Evolutionary conservation across 2,113 vertebrate species (phyloP).

Genomic region (Platichthys flesus): DNA sequence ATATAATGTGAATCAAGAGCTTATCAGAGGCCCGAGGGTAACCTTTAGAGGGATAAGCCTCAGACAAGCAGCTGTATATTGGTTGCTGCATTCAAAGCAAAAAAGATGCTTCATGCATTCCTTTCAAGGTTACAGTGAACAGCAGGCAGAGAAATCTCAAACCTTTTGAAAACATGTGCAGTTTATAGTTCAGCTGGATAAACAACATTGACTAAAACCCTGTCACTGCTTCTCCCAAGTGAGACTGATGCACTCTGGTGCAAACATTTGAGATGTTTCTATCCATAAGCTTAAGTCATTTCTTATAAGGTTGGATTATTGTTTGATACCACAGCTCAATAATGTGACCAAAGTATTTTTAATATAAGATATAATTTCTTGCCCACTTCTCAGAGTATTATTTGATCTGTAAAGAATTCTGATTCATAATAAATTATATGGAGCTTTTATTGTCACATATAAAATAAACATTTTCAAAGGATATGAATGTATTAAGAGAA

Average conservation of each 20-base stretch:
- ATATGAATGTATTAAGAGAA: background rate
- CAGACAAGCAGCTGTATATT: background rate
- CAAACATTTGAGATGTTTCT: no score
- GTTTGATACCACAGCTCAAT: no score
- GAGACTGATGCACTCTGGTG: no score
- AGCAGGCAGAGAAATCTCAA: no score
- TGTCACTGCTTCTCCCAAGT: no score
- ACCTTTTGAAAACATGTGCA: background rate
- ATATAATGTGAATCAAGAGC: slow-evolving; percentile 4
- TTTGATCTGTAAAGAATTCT: background rate
- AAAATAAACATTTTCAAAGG: slow-evolving; percentile 6
- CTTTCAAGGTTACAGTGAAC: background rate
- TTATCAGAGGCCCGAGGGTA: background rate
- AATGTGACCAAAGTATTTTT: no score
- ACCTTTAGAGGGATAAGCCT: slow-evolving; percentile 6
- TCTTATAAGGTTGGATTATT: background rate
- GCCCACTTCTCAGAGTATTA: background rate
- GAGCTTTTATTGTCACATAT: background rate
- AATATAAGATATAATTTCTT: background rate
- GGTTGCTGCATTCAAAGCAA: background rate
- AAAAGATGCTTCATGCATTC: background rate
- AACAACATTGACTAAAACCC: no score
- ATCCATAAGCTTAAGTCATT: background rate
- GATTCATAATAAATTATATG: background rate
- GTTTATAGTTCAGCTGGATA: no score